These are phyloP conservation scores for Rotaria magnacalcarata DNA, from an alignment of 2,888 invertebrate species.

Conservation along the genomic window DNA sequence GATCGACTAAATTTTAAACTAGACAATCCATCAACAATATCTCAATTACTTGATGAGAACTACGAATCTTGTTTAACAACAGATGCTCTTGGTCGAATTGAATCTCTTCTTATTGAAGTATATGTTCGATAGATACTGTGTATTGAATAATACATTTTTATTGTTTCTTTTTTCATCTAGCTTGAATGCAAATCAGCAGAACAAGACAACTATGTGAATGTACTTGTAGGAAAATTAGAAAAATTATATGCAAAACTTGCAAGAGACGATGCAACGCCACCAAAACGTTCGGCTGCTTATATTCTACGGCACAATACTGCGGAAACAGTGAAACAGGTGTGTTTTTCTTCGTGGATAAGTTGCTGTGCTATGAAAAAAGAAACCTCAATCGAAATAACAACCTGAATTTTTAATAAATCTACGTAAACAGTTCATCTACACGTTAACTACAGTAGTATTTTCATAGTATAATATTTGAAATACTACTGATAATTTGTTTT, in stretches of 20 bases:
- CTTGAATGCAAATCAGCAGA: neutral
- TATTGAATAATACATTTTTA: neutral
- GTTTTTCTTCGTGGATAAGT: no score
- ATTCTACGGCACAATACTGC: slow-evolving; percentile 7
- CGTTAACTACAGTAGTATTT: no score
- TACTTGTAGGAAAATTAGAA: neutral
- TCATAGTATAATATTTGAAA: no score
- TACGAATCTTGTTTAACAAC: neutral
- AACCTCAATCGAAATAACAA: no score
- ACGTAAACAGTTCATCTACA: no score
- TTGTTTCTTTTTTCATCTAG: neutral
- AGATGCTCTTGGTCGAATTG: neutral
- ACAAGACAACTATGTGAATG: neutral
- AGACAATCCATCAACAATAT: neutral
- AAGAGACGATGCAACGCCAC: neutral
- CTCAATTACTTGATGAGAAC: neutral
- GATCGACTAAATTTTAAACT: neutral
- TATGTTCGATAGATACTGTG: neutral
- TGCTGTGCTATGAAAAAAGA: no score
- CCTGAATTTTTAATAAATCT: no score
- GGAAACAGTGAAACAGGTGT: neutral
- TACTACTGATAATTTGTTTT: no score
- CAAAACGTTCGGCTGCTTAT: neutral
- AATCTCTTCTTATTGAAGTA: neutral
- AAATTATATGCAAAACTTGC: neutral